These are phyloP conservation scores for Rotaria socialis DNA, from an alignment of 2,888 invertebrate genomes.

Conservation along the genomic window DNA sequence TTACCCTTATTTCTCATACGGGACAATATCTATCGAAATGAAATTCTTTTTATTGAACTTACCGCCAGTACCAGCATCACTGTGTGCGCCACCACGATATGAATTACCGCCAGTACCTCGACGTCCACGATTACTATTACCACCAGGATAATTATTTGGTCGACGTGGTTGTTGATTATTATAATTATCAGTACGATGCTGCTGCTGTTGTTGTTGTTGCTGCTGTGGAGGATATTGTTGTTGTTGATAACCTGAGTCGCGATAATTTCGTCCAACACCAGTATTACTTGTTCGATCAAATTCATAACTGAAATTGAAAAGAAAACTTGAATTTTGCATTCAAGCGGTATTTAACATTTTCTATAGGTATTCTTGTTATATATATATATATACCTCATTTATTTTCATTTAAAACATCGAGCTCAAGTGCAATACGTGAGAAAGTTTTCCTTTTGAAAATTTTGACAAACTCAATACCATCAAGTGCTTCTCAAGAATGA, in stretches of 20 bases:
- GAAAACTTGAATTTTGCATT: too few species aligned
- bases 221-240: not conserved
- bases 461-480: too few species aligned
- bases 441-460: too few species aligned
- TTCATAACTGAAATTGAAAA: not conserved
- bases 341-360: too few species aligned
- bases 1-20: not conserved
- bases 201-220: not conserved
- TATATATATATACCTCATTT: too few species aligned
- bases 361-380: too few species aligned
- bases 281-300: constrained; percentile 1
- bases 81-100: constrained; percentile 20
- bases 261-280: not conserved
- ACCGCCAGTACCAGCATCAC: constrained; percentile 30
- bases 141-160: not conserved
- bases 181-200: not conserved
- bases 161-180: not conserved
- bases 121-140: not conserved
- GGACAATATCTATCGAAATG: not conserved
- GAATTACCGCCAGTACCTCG: not conserved
- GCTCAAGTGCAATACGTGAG: too few species aligned
- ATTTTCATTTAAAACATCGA: too few species aligned
- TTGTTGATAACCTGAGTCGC: not conserved
- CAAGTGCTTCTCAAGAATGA: too few species aligned
- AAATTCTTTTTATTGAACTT: not conserved